Base-by-base conservation (phyloP, 2,797 vertebrate species). In the Fundulus diaphanus region DNA sequence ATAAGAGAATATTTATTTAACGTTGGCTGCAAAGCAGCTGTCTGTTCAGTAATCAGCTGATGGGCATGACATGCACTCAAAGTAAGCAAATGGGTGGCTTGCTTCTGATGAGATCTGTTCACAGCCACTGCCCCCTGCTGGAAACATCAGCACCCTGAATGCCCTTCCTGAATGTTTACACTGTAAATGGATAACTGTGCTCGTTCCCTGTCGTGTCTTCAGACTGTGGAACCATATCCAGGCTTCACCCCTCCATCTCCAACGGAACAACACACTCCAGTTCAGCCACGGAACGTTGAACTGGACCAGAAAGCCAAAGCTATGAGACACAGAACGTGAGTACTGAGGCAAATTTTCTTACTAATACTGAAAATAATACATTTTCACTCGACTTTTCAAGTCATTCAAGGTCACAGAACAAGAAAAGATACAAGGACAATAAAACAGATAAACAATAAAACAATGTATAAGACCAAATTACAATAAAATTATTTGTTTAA, bases 281-380 rank as follows among this genome's bases (percentile, higher is more conserved):
- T 95, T 54, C 96, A 96, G 80, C 96, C 97, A 11, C 94, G 97
- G 77, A 98, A 98, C 92, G 95, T 96, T 9, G 97, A 99, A 88
- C 95, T 97, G 90, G 98, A 99, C 76, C 97, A 98, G 91, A 96
- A 96, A 90, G 97, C 97, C 84, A 99, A 99, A 93, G 98, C 98
- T 13, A 94, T 98, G 92, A 95, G 97, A 81, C 97, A 97, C 85
- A 96, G 97, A 69, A 98, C 97, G 98, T 99, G 78, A 92, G 92
- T 82, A 18, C 52, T 7, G 2, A 1, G 5, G 29, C 15, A 63
- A 37, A 42, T 37, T 8, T 27, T 44, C 37, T 66, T 66, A 22
- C 40, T 42, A 42, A 5, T n/a, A n/a, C n/a, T n/a, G n/a, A n/a
- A 42, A 42, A 42, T 13, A 46, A 1, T 46, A 46, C 44, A 46